phyloP scores from a whole-genome alignment of 2,113 vertebrate genomes.

The Pachypanchax playfairii region DNA sequence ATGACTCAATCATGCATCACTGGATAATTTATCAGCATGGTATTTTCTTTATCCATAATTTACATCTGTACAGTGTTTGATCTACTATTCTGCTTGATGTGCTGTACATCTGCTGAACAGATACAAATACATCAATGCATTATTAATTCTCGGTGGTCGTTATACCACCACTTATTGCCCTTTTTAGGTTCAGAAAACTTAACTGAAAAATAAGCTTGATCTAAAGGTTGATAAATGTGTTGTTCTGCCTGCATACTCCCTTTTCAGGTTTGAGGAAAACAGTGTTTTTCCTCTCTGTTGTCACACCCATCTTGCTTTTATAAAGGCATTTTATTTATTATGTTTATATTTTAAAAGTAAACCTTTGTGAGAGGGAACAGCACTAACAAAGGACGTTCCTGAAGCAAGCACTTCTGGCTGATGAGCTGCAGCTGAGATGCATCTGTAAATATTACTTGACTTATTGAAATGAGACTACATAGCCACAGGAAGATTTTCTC shows the following conservation, averaged over 20 bases:
- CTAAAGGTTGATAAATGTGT: conserved; percentile 31
- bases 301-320: conserved; percentile 38
- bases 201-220: conserved; percentile 36
- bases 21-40: conserved; percentile 11
- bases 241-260: conserved; percentile 30
- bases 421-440: conserved; percentile 63
- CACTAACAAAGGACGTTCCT: conserved; percentile 44
- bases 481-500: conserved; percentile 62
- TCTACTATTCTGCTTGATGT: conserved; percentile 57
- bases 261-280: conserved; percentile 2
- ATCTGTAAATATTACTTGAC: conserved; percentile 73
- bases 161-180: conserved; percentile 16
- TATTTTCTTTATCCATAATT: conserved; percentile 40
- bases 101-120: conserved; percentile 25
- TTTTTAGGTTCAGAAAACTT: conserved; percentile 3
- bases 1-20: conserved; percentile 1
- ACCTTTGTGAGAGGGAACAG: conserved; percentile 49
- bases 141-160: conserved; percentile 43
- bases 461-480: conserved; percentile 69
- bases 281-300: conserved; percentile 26
- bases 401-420: conserved; percentile 53
- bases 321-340: conserved; percentile 59
- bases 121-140: conserved; percentile 55
- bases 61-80: conserved; percentile 47
- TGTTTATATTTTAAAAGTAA: conserved; percentile 64